Conservation (phyloP, 1,140 invertebrate genomes). For the Caenorhabditis latens region DNA sequence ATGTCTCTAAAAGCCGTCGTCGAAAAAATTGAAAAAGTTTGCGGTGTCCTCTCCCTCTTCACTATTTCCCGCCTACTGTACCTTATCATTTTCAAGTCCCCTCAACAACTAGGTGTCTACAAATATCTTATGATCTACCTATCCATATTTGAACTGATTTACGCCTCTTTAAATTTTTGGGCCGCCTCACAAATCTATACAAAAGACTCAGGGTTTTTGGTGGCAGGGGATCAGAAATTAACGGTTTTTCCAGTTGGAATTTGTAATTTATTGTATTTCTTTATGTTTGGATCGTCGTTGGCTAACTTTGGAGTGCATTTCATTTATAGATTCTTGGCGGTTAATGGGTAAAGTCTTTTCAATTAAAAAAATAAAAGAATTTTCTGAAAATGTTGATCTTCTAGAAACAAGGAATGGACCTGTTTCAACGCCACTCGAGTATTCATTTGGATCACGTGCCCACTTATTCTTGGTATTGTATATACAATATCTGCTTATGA, state of each 20-base stretch:
- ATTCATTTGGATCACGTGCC: background rate
- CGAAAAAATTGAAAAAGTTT: background rate
- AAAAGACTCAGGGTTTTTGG: background rate
- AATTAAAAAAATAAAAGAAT: background rate
- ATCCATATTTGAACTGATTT: background rate
- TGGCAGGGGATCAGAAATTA: background rate
- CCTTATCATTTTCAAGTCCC: background rate
- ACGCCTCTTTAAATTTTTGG: background rate
- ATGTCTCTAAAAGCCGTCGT: background rate
- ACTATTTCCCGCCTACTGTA: background rate
- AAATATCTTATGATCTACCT: slow-evolving; percentile 13
- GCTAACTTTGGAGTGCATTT: slow-evolving; percentile 1
- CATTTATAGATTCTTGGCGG: background rate
- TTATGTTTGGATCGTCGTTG: background rate
- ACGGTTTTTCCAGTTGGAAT: background rate
- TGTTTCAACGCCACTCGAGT: background rate
- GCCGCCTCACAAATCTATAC: background rate
- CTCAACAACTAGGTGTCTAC: background rate
- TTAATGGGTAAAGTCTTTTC: background rate
- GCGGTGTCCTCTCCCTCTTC: background rate
- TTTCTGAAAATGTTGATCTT: background rate
- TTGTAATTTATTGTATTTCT: background rate
- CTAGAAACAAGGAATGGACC: background rate
- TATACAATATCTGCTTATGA: background rate
- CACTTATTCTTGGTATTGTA: background rate